Evolutionary conservation across 1,140 invertebrate species (phyloP).

Genomic region (Drosophila chauvacae): DNA sequence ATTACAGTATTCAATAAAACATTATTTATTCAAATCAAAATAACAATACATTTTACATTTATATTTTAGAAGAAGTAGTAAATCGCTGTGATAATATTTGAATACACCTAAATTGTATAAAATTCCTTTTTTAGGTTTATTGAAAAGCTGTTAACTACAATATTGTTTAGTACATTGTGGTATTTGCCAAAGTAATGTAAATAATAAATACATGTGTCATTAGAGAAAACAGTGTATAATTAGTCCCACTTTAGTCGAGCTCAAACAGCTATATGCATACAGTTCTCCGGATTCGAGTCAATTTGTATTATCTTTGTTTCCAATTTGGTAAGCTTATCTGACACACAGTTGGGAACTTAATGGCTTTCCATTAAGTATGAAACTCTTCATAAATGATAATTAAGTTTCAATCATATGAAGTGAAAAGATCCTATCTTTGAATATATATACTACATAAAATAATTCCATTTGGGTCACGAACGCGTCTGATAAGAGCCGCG

Average conservation of each 20-base stretch:
- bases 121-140: background rate
- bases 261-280: background rate
- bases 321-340: slow-evolving; percentile 11
- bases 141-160: background rate
- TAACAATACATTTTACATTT: no score
- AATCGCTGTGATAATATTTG: no score
- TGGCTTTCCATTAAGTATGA: slow-evolving; percentile 24
- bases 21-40: no score
- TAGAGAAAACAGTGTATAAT: background rate
- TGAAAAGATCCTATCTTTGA: slow-evolving; percentile 27
- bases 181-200: no score
- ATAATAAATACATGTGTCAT: background rate
- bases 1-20: no score
- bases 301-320: background rate
- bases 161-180: background rate
- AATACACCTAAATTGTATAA: background rate
- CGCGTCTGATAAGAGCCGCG: slow-evolving; percentile 18
- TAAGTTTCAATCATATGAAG: slow-evolving; percentile 6
- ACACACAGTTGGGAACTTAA: background rate
- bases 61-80: no score
- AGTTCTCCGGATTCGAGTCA: background rate
- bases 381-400: slow-evolving; percentile 6
- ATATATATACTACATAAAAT: background rate
- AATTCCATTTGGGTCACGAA: slow-evolving; percentile 32
- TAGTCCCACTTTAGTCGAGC: background rate